phyloP scores from a whole-genome alignment of 2,797 vertebrate genomes.

The Catharus ustulatus region DNA sequence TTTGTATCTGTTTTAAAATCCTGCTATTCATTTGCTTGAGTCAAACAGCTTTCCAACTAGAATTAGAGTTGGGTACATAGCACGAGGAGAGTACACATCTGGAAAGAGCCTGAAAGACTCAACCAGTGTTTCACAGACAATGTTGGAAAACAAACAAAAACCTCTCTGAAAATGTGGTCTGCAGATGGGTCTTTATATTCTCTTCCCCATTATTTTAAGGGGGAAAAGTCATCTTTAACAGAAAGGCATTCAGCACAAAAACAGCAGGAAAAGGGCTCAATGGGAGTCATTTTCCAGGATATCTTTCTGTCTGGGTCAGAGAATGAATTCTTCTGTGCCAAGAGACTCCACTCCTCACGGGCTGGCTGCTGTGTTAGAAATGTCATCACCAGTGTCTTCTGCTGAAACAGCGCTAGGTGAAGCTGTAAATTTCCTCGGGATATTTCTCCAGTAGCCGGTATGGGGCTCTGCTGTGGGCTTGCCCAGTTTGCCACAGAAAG shows the following conservation, averaged over 20 bases:
- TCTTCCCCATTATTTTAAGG: conserved; percentile 47
- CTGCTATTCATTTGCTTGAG: conserved; percentile 61
- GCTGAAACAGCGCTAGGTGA: background rate
- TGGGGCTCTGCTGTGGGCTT: background rate
- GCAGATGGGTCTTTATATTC: conserved; percentile 52
- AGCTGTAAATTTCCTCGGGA: background rate
- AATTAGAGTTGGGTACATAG: conserved; percentile 48
- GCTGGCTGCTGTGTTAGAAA: background rate
- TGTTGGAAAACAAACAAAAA: conserved; percentile 66
- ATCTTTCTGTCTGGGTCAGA: conserved; percentile 46
- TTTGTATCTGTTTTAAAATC: conserved; percentile 66
- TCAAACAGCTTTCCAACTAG: conserved; percentile 64
- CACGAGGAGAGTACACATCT: conserved; percentile 49
- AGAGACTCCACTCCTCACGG: background rate
- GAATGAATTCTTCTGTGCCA: background rate
- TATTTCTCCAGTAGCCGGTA: background rate
- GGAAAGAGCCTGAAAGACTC: conserved; percentile 50
- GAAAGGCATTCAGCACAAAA: conserved; percentile 42
- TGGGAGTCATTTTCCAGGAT: conserved; percentile 27
- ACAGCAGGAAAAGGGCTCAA: conserved; percentile 57
- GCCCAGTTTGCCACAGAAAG: conserved; percentile 36
- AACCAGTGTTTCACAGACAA: conserved; percentile 48
- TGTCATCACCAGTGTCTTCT: background rate
- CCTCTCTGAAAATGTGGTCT: conserved; percentile 49
- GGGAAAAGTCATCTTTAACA: conserved; percentile 45